Base-by-base conservation (phyloP, 2,113 vertebrate species). In the Aepyceros melampus region DNA sequence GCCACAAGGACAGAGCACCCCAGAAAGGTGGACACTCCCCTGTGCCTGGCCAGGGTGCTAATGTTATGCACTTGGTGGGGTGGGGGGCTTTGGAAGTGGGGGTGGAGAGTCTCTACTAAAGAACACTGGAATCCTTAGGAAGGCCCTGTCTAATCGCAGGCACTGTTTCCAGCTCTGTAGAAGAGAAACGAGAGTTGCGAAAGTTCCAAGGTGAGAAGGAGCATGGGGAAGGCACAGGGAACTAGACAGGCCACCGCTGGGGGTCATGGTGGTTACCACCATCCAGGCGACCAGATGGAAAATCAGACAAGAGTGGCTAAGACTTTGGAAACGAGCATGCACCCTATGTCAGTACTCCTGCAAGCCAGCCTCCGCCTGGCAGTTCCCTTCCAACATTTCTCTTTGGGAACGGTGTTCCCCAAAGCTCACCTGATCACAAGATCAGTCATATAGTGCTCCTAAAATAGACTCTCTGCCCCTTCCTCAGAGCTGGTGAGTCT, bases 61-160 rank as follows among this genome's bases (percentile, higher is more conserved):
- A 88, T 0, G 0, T 6, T 36, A 15, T 2, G 5, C 4, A 8
- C 21, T 7, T 7, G 8, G 11, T 5, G 40, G 33, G 43, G 7
- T 51, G 13, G 58, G 67, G 3, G 3, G 25, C 19, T 31, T 58
- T 58, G 33, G 40, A 43, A 19, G 7, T 8, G 12, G 45, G 49
- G 92, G 25, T 31, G 55, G 17, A 71, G 71, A 74, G 25, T 19
- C 2, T 27, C n/a, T 15, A 36, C 33, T 56, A 21, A 81, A 74
- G 55, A 81, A 33, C 33, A 29, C 36, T 29, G 33, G 17, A 16
- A 13, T 29, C 60, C 85, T 56, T 8, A 0, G 36, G 25, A 51
- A 78, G 55, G 36, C 49, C 36, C 12, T 2, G 25, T 25, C 31
- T 62, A 15, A 43, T 2, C 16, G 1, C 4, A 89, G 58, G 51